Evolutionary conservation across 2,888 invertebrate species (phyloP), one percentile per base, ranked within the genome.

Genomic region (Phasia obesa): DNA sequence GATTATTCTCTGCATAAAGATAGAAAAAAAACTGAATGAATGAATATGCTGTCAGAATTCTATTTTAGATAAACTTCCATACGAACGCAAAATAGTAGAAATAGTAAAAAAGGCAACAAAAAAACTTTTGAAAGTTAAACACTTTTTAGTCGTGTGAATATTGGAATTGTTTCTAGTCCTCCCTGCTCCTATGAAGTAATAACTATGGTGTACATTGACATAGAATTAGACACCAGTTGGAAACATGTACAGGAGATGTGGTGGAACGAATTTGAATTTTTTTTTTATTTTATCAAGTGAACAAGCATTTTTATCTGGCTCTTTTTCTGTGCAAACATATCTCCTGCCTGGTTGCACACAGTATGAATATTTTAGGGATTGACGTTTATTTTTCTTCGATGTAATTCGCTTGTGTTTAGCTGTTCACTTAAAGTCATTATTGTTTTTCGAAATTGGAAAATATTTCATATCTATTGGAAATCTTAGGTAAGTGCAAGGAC

Each of bases 21-120:
- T 7, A 49, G 49, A 65, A 4, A n/a, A 51, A 27, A 55, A 17
- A n/a, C 4, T 3, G 23, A 53, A n/a, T 38, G 38, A n/a, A 38
- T 38, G 51, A 67, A 67, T 53, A 6, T 44, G n/a, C 11, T 47
- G 31, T 57, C 69, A 70, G 55, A 44, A 57, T 42, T 13, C 27
- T 31, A 25, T 31, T 57, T 9, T 9, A 35, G 59, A 59, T 59
- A 59, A 49, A 31, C 13, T 23, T 35, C n/a, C 23, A 70, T 6
- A 35, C 13, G 17, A 17, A 70, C 2, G 31, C 11, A 47, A 47
- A 47, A 59, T 13, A 11, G 19, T 25, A 57, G n/a, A 70, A 57
- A 70, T 47, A 6, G 4, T 47, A 17, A 47, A 6, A 17, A 47
- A 47, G 4, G 17, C 6, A 17, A 44, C 17, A 17, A 47, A 59